Base-by-base conservation (phyloP, 2,888 invertebrate species). In the Drosophila borealis region DNA sequence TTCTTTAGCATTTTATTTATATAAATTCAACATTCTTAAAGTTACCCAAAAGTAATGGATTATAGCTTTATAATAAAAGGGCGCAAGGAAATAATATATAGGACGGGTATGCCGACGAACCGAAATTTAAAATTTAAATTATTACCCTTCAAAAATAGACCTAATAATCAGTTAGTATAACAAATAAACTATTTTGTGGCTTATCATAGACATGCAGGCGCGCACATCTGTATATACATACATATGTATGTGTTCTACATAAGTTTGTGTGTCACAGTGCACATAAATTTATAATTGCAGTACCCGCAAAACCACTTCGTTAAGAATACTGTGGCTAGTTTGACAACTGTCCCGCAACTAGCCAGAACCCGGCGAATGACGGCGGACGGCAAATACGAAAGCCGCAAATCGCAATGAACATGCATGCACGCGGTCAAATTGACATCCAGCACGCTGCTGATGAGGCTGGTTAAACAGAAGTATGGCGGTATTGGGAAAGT, bases 201-300 rank as follows among this genome's bases (percentile, higher is more conserved):
- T 45, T 39, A 10, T 33, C 29, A 57, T 39, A 21, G 33, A 42
- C 11, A 54, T 21, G 25, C 41, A 45, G 19, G 21, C 11, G 46
- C 44, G 48, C 11, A 48, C 36, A 49, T 6, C 45, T 14, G 4
- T 41, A 41, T 33, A 45, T 29, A 13, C 13, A 29, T 13, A 11
- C 13, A 19, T 21, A 14, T n/a, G 14, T 21, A 14, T n/a, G 14
- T 53, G 21, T 14, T 13, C 10, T 49, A 41, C 9, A 64, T n/a
- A 36, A 14, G 14, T 48, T 29, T 55, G 36, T 61, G 10, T 37
- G 36, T 9, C 21, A 11, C 13, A 50, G 59, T 53, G 59, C 37
- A 70, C 71, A 88, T 79, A 83, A 88, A 86, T 86, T 86, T 87
- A 88, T 86, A 86, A 86, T 86, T 86, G 85, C 80, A 80, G 57